Conservation (phyloP, 1,140 invertebrate genomes). For the Dryas iulia region DNA sequence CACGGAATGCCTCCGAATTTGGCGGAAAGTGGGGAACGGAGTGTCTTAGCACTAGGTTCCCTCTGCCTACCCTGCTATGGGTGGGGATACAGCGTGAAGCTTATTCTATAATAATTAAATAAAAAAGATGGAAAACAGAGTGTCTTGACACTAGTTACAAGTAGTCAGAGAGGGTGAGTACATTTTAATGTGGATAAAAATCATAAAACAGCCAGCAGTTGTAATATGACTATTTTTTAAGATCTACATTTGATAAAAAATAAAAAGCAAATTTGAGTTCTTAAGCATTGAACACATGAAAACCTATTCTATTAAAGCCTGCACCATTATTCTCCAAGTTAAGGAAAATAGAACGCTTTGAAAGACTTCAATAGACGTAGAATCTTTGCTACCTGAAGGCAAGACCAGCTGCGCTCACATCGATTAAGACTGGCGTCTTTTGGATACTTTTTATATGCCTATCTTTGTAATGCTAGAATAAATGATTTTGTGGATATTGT, state of each 20-base stretch:
- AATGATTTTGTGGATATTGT: not conserved
- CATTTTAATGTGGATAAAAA: no score
- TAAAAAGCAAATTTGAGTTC: not conserved
- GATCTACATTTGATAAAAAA: not conserved
- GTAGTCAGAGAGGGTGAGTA: no score
- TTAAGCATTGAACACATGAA: not conserved
- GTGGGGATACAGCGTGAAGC: no score
- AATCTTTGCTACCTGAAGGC: constrained; percentile 57
- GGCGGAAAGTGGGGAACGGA: no score
- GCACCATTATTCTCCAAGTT: constrained; percentile 11
- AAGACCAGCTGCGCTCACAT: constrained; percentile 58
- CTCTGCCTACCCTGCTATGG: no score
- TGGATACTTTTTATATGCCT: constrained; percentile 26
- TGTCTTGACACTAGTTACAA: no score
- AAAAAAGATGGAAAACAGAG: no score
- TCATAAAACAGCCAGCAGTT: not conserved
- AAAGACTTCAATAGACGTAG: constrained; percentile 43
- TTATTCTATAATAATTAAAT: no score
- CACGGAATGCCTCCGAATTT: no score
- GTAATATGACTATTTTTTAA: not conserved
- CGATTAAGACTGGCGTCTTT: constrained; percentile 46
- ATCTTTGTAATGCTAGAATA: constrained; percentile 29
- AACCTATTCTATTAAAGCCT: constrained; percentile 7
- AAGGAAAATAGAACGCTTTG: constrained; percentile 28
- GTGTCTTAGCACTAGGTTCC: no score